A percentile compares a stretch with the other conserved stretches of the same genome.
Conservation (phyloP, 2,888 invertebrate species). For the Pseudeuparius sepicola region DNA sequence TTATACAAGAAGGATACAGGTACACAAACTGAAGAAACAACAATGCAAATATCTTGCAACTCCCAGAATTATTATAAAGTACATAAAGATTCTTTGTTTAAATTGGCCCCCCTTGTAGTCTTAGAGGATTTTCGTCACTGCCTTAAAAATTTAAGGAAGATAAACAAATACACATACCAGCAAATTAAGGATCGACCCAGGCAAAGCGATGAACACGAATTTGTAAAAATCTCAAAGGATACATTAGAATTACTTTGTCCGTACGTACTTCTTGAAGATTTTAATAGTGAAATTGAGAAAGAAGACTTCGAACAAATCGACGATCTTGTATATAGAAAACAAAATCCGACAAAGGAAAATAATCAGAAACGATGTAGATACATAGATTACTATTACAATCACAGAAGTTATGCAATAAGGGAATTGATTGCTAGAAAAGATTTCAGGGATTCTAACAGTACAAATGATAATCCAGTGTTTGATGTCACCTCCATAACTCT, state of each 20-base stretch:
- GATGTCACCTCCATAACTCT: conserved; percentile 7
- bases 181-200: too few relatives aligned
- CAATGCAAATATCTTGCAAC: too few relatives aligned
- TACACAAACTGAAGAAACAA: too few relatives aligned
- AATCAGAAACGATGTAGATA: conserved; percentile 1
- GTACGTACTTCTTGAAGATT: conserved; percentile 5
- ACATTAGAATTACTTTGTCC: conserved; percentile 2
- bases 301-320: conserved; percentile 8
- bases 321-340: conserved; percentile 5
- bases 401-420: conserved; percentile 8
- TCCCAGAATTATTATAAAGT: too few relatives aligned
- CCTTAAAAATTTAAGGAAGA: too few relatives aligned
- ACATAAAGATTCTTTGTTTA: too few relatives aligned
- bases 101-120: too few relatives aligned
- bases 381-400: conserved; percentile 12
- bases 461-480: conserved; percentile 7
- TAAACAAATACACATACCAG: too few relatives aligned
- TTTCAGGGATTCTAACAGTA: conserved; percentile 6
- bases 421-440: conserved; percentile 10
- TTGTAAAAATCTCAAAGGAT: conserved; percentile 6
- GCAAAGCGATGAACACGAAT: conserved; percentile 3
- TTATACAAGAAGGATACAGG: too few relatives aligned
- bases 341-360: conserved; percentile 1
- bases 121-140: too few relatives aligned
- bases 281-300: conserved; percentile 6